These are phyloP conservation scores for Selene dorsalis DNA, from an alignment of 2,797 vertebrate species.

Conservation along the genomic window DNA sequence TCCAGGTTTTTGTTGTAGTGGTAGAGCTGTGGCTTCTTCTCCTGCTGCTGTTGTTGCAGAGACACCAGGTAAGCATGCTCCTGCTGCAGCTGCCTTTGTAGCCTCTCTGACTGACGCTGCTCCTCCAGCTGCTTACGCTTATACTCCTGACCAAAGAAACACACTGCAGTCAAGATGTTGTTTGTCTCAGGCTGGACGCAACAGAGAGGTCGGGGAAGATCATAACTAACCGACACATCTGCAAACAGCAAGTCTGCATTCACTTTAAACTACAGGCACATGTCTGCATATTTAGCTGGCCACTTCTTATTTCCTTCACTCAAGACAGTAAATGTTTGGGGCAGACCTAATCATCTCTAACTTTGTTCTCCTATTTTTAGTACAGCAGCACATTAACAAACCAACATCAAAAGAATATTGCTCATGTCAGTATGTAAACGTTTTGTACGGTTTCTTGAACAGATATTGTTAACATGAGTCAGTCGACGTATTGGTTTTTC, in stretches of 20 bases:
- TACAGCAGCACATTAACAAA: conserved; percentile 32
- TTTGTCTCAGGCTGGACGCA: conserved; percentile 6
- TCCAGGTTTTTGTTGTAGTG: conserved; percentile 91
- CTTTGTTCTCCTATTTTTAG: conserved; percentile 27
- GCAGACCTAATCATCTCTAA: conserved; percentile 1
- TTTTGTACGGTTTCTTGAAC: conserved; percentile 19
- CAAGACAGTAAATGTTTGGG: conserved; percentile 2
- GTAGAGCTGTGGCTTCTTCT: conserved; percentile 91
- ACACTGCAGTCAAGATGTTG: conserved; percentile 40
- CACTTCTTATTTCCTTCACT: conserved; percentile 7
- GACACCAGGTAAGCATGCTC: conserved; percentile 95
- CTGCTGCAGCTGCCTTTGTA: conserved; percentile 95
- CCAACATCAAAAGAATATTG: conserved; percentile 36
- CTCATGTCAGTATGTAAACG: conserved; percentile 24
- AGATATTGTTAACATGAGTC: conserved; percentile 9
- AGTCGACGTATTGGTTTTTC: conserved; percentile 44
- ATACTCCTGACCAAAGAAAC: conserved; percentile 86
- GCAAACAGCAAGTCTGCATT: background rate
- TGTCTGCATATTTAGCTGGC: conserved; percentile 5
- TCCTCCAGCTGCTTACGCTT: conserved; percentile 96
- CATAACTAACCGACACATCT: background rate
- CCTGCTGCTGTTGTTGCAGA: conserved; percentile 88
- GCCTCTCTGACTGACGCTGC: conserved; percentile 92
- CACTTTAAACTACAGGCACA: background rate
- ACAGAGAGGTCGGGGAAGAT: background rate